phyloP scores from a whole-genome alignment of 2,113 vertebrate genomes.

The Oryctolagus cuniculus region mOryCun1.1 NC_091438.1:78286001-78286500 shows the following conservation, averaged over 20 bases:
- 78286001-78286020: too few species aligned
- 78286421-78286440: background rate
- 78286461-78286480: too few species aligned
- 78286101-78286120: constrained; percentile 6
- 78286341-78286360: constrained; percentile 35
- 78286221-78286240: constrained; percentile 5
- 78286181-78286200: background rate
- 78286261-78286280: constrained; percentile 24
- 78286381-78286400: background rate
- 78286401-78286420: background rate
- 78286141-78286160: background rate
- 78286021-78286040: too few species aligned
- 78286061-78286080: too few species aligned
- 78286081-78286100: too few species aligned
- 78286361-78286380: background rate
- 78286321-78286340: background rate
- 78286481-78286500: too few species aligned
- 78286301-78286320: background rate
- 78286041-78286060: too few species aligned
- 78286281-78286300: constrained; percentile 13
- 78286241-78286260: constrained; percentile 33
- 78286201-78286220: constrained; percentile 3
- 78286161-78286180: background rate
- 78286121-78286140: background rate
- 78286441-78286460: background rate